Evolutionary conservation across 2,888 invertebrate genomes (phyloP).

Genomic region (Euzophera pinguis): DNA sequence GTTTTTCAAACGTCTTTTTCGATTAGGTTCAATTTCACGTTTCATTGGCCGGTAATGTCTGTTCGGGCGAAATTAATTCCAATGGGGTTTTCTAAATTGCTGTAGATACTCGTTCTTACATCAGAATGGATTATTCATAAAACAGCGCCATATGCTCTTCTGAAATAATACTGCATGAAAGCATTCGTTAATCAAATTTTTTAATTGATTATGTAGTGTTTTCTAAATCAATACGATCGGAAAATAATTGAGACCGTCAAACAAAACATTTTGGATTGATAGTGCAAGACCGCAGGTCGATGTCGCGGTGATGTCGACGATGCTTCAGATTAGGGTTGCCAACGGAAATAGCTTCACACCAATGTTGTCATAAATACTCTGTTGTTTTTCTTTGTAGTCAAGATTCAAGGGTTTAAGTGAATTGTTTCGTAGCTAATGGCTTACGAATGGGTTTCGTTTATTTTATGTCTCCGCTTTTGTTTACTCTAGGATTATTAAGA

Average conservation of each 20-base stretch:
- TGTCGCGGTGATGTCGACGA: background rate
- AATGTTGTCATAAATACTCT: background rate
- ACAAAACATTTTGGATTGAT: background rate
- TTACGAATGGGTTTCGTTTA: no score
- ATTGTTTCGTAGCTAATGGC: no score
- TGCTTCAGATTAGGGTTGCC: background rate
- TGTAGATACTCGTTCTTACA: background rate
- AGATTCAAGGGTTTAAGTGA: no score
- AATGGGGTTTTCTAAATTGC: slow-evolving; percentile 7
- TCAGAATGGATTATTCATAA: no score
- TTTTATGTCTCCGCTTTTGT: no score
- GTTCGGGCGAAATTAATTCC: slow-evolving; percentile 14
- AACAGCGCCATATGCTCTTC: no score
- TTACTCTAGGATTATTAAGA: no score
- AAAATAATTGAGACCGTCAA: slow-evolving; percentile 5
- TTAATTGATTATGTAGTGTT: background rate
- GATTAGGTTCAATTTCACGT: slow-evolving; percentile 28
- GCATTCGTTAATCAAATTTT: background rate
- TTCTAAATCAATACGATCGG: background rate
- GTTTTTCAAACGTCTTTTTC: slow-evolving; percentile 25
- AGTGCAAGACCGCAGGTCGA: slow-evolving; percentile 4
- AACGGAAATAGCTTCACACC: background rate
- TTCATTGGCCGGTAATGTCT: slow-evolving; percentile 17
- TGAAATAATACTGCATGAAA: no score
- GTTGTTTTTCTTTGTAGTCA: no score